Evolutionary conservation across 2,888 invertebrate species (phyloP).

Genomic region (Volucella inanis): DNA sequence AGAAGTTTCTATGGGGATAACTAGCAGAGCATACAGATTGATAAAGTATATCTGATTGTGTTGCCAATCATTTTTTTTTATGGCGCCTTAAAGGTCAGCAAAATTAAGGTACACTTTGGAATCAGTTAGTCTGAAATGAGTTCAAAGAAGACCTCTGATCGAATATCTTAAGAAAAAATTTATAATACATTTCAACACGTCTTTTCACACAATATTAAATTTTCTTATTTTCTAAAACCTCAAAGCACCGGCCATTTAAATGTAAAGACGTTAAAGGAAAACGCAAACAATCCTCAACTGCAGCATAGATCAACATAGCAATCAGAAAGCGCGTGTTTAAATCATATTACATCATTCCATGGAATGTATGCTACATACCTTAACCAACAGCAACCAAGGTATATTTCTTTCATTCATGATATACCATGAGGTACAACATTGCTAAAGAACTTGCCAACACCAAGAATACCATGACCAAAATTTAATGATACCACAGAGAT

Average conservation of each 20-base stretch:
- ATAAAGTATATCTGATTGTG: too few species aligned
- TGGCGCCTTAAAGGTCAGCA: too few species aligned
- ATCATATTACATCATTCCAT: slow-evolving; percentile 61
- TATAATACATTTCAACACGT: too few species aligned
- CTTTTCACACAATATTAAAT: too few species aligned
- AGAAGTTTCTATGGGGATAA: too few species aligned
- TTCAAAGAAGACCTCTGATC: too few species aligned
- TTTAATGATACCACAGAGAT: slow-evolving; percentile 51
- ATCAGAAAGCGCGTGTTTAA: slow-evolving; percentile 67
- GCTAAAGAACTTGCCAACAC: slow-evolving; percentile 59
- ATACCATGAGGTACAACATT: slow-evolving; percentile 42
- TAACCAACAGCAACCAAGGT: slow-evolving; percentile 29
- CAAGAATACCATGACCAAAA: slow-evolving; percentile 68
- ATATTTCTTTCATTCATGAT: slow-evolving; percentile 64
- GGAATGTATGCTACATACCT: slow-evolving; percentile 3
- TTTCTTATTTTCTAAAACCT: slow-evolving; percentile 20
- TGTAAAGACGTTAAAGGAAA: slow-evolving; percentile 44
- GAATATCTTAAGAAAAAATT: too few species aligned
- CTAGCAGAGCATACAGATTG: too few species aligned
- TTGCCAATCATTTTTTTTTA: too few species aligned
- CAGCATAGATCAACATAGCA: slow-evolving; percentile 44
- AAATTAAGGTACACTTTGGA: too few species aligned
- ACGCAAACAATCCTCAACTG: slow-evolving; percentile 35
- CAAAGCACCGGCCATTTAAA: slow-evolving; percentile 40
- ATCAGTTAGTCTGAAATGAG: too few species aligned